Base-by-base conservation (phyloP, 2,113 vertebrate species). In the Sander vitreus region DNA sequence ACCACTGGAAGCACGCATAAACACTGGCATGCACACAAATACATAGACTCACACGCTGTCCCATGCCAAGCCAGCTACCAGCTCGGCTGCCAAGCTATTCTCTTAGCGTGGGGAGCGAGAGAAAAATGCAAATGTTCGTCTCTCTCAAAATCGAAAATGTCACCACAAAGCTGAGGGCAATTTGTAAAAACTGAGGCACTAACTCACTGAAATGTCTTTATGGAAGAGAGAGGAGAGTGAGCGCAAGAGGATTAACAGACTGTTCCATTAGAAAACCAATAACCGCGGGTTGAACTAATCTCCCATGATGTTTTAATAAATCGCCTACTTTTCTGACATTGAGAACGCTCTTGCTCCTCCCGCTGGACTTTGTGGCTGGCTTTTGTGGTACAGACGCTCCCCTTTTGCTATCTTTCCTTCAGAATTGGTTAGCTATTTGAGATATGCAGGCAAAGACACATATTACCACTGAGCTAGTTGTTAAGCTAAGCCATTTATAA, bases 181-280 rank as follows among this genome's bases (percentile, higher is more conserved):
- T 95, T 95, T 93, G 89, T 92, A 89, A 90, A 94, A 93, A 93
- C 76, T 10, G 78, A 88, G 90, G 87, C 88, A 86, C 85, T 94
- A 94, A 93, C 90, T 93, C 90, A 91, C 85, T 89, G 88, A 84
- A 94, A 93, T 89, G 90, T 94, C 91, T 94, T 95, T 77, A 90
- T 89, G 86, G 84, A 91, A 78, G 81, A 81, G 81, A 87, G 88
- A 83, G 74, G 80, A 90, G 83, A 85, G 88, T 64, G 86, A 69
- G 88, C 79, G 89, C 47, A 57, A 80, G 83, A 82, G 90, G 92
- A 94, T 94, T 94, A 95, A 93, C 86, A 93, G 89, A 91, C 86
- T 91, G 87, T 93, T 95, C 91, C 89, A 93, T 93, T 93, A 93
- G 81, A 89, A 92, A 93, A 93, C 93, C 92, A 93, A 92, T 94